A percentile compares a stretch with the other conserved stretches of the same genome.
phyloP scores from a whole-genome alignment of 2,888 invertebrate species.

The Charanyca ferruginea region DNA sequence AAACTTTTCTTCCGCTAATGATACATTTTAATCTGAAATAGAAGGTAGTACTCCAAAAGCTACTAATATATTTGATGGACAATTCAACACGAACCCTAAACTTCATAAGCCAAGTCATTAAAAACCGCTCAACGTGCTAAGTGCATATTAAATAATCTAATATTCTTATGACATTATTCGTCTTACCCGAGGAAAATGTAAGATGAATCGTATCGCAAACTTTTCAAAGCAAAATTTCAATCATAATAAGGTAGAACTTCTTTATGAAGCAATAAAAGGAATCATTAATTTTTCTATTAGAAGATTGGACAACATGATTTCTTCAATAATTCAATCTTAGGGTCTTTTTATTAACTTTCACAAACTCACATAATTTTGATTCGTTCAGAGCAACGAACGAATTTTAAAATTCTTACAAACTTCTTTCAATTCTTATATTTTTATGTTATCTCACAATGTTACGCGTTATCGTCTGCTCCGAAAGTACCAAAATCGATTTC shows the following conservation, averaged over 20 bases:
- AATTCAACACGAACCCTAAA: background rate
- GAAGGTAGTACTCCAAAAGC: too few species aligned
- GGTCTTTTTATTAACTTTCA: slow-evolving; percentile 38
- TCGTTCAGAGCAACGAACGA: slow-evolving; percentile 13
- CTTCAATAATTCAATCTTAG: slow-evolving; percentile 12
- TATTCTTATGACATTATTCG: background rate
- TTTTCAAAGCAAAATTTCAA: slow-evolving; percentile 20
- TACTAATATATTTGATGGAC: too few species aligned
- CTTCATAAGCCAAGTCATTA: slow-evolving; percentile 8
- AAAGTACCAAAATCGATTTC: slow-evolving; percentile 21
- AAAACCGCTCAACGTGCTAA: background rate
- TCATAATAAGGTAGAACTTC: slow-evolving; percentile 2
- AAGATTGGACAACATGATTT: slow-evolving; percentile 24
- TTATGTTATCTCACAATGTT: slow-evolving; percentile 13
- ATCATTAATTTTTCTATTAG: slow-evolving; percentile 31
- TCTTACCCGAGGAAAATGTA: background rate
- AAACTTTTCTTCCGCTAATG: too few species aligned
- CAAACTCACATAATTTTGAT: slow-evolving; percentile 18
- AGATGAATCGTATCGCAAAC: slow-evolving; percentile 11
- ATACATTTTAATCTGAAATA: too few species aligned
- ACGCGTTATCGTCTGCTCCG: slow-evolving; percentile 3
- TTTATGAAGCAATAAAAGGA: slow-evolving; percentile 10
- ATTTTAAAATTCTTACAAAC: slow-evolving; percentile 20
- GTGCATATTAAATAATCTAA: slow-evolving; percentile 19
- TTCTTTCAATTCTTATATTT: slow-evolving; percentile 12